Conservation (phyloP, 1,140 invertebrate genomes). For the Trypoxylus dichotomus region DNA sequence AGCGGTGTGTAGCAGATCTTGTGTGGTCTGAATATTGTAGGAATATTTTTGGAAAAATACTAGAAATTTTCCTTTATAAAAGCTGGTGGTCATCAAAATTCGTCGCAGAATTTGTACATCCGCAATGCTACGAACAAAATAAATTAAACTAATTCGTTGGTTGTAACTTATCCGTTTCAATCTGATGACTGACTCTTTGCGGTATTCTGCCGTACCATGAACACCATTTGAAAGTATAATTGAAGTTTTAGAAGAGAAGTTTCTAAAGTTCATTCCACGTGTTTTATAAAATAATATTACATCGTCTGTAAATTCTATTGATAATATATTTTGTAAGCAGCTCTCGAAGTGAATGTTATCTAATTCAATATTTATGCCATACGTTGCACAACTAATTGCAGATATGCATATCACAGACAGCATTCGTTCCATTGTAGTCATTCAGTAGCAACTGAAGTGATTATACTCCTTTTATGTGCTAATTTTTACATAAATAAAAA, state of each 20-base stretch:
- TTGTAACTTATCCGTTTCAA: slow-evolving; percentile 16
- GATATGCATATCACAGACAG: background rate
- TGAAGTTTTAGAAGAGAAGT: background rate
- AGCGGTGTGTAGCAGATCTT: background rate
- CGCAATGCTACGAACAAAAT: background rate
- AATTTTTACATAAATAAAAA: background rate
- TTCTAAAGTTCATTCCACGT: background rate
- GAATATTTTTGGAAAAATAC: background rate
- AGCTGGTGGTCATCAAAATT: background rate
- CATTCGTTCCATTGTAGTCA: background rate
- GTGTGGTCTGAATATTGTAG: background rate
- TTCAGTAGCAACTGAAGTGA: background rate
- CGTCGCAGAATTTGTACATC: background rate
- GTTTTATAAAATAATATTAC: slow-evolving; percentile 21
- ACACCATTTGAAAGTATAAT: background rate
- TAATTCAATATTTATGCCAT: background rate
- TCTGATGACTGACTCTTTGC: background rate
- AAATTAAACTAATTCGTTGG: slow-evolving; percentile 8
- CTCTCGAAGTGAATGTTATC: slow-evolving; percentile 7
- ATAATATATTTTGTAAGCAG: slow-evolving; percentile 13
- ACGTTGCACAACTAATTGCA: background rate
- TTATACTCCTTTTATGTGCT: background rate
- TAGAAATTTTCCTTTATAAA: slow-evolving; percentile 25
- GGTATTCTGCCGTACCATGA: no score
- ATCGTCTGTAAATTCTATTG: slow-evolving; percentile 16